phyloP scores from a whole-genome alignment of 2,113 vertebrate species.

The Cheirogaleus medius region DNA sequence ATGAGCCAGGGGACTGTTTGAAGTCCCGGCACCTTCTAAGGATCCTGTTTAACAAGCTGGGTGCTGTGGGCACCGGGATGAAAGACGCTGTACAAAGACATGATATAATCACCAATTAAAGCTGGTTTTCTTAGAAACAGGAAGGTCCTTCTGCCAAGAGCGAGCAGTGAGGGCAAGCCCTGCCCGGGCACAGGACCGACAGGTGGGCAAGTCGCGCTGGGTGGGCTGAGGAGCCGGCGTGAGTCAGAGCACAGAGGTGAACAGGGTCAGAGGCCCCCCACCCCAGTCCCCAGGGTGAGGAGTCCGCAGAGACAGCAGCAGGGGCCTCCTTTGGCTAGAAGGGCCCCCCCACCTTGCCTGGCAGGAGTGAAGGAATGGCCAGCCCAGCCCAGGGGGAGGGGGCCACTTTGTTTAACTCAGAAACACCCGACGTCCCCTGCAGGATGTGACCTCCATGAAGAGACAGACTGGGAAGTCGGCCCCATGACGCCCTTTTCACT shows the following conservation, averaged over 20 bases:
- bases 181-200: neutral
- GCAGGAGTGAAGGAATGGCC: neutral
- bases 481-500: neutral
- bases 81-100: conserved; percentile 39
- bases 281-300: neutral
- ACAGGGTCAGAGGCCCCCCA: neutral
- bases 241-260: neutral
- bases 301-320: neutral
- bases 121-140: conserved; percentile 66
- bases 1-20: conserved; percentile 34
- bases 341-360: neutral
- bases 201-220: neutral
- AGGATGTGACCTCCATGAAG: no score
- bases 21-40: conserved; percentile 57
- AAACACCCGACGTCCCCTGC: neutral
- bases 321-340: neutral
- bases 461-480: neutral
- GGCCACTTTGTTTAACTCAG: fast-evolving
- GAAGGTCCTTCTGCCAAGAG: conserved; percentile 58
- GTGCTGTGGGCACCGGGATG: conserved; percentile 24
- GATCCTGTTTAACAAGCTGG: conserved; percentile 25
- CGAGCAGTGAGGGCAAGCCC: neutral
- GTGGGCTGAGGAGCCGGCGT: conserved; percentile 2
- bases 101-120: conserved; percentile 61
- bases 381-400: neutral